A percentile compares a stretch with the other conserved stretches of the same genome.
Evolutionary conservation across 2,888 invertebrate species (phyloP).

Genomic region (Drosophila tripunctata): DNA sequence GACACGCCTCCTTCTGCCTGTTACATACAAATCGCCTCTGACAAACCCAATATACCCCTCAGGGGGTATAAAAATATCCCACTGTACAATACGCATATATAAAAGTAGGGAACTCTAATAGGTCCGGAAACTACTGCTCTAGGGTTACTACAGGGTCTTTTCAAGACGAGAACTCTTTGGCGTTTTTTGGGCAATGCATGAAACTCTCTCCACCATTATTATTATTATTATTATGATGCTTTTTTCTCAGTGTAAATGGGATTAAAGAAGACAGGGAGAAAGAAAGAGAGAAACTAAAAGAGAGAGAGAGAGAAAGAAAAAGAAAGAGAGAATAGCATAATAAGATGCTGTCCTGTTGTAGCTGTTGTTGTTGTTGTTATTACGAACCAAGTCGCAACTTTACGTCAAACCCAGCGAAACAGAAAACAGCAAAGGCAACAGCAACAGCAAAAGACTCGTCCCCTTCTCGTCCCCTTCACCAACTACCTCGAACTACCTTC

Average conservation of each 20-base stretch:
- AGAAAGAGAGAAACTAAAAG: not conserved
- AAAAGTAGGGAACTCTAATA: too few relatives aligned
- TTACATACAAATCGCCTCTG: too few relatives aligned
- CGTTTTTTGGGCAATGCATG: constrained; percentile 62
- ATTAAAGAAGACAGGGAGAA: constrained; percentile 38
- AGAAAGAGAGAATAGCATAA: constrained; percentile 23
- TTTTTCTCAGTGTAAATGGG: constrained; percentile 48
- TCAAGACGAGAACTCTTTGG: not conserved
- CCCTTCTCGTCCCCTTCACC: not conserved
- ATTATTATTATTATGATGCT: constrained; percentile 53
- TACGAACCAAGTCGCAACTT: constrained; percentile 51
- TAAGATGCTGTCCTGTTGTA: constrained; percentile 33
- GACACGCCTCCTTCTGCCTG: too few relatives aligned
- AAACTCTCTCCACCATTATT: constrained; percentile 74
- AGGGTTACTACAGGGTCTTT: not conserved
- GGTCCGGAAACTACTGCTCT: too few relatives aligned
- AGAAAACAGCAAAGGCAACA: constrained; percentile 48
- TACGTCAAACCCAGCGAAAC: constrained; percentile 42
- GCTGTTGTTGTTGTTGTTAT: constrained; percentile 29
- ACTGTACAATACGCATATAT: too few relatives aligned
- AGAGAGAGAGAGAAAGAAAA: not conserved
- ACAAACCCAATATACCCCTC: too few relatives aligned
- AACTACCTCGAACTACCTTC: not conserved
- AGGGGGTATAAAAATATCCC: too few relatives aligned
- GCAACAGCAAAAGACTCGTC: too few relatives aligned